A percentile compares a stretch with the other conserved stretches of the same genome.
These are phyloP conservation scores for Galago senegalensis DNA, from an alignment of 2,797 vertebrate genomes.

Conservation along the genomic window DNA sequence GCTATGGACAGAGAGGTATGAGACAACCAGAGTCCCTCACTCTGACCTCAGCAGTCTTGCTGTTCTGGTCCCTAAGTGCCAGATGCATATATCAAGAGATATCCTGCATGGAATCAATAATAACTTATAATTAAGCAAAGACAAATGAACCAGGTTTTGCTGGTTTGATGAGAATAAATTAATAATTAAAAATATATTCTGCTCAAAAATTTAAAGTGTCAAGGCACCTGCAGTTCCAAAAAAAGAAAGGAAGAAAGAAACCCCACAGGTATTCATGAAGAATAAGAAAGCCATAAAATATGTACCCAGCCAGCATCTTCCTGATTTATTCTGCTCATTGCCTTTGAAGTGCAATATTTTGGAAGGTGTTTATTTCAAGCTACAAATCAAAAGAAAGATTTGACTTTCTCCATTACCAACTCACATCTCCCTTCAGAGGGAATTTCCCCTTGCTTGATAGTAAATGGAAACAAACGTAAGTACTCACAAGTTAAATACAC, in stretches of 20 bases:
- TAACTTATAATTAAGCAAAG: constrained; percentile 16
- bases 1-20: not conserved
- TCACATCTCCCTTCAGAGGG: not conserved
- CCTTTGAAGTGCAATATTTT: constrained; percentile 23
- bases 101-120: not conserved
- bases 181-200: constrained; percentile 59
- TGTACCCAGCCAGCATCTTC: constrained; percentile 35
- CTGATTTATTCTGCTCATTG: constrained; percentile 9
- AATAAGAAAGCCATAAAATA: not conserved
- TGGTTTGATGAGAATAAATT: constrained; percentile 38
- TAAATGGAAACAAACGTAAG: not conserved
- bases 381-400: constrained; percentile 38
- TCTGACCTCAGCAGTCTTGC: not conserved
- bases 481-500: not conserved
- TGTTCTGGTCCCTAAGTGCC: not conserved
- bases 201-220: constrained; percentile 63
- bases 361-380: not conserved
- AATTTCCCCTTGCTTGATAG: constrained; percentile 37
- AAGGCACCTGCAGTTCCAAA: constrained; percentile 11
- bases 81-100: not conserved
- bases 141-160: constrained; percentile 48
- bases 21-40: not conserved
- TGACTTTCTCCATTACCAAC: not conserved
- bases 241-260: not conserved
- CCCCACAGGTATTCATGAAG: constrained; percentile 1